Conservation (phyloP, 2,113 vertebrate species). For the Nannospalax galili region DNA sequence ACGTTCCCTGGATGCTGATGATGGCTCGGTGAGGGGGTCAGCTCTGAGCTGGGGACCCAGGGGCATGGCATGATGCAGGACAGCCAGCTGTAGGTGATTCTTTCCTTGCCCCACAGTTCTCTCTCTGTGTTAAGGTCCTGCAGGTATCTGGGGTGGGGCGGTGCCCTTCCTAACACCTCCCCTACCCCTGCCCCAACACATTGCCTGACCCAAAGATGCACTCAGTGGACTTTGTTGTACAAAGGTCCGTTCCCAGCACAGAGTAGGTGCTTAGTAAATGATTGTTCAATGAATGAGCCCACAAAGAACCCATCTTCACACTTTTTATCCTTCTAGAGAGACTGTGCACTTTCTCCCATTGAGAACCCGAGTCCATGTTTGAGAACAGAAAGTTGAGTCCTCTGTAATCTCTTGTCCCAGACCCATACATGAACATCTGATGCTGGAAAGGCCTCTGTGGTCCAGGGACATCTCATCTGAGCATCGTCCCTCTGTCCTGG, state of each 20-base stretch:
- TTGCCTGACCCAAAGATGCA: neutral
- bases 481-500: neutral
- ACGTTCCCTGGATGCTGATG: too few relatives aligned
- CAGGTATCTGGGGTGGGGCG: too few relatives aligned
- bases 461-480: neutral
- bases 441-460: neutral
- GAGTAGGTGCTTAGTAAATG: neutral
- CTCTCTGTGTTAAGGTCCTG: neutral
- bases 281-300: neutral
- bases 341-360: accelerated
- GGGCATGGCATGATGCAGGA: neutral
- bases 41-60: neutral
- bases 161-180: neutral
- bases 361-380: too few relatives aligned
- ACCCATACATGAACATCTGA: accelerated
- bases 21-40: accelerated
- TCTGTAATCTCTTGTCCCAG: accelerated
- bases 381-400: neutral
- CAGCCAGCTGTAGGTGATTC: neutral
- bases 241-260: neutral
- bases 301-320: neutral
- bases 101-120: neutral
- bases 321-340: accelerated
- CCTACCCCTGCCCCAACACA: accelerated
- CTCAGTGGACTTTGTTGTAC: neutral